phyloP scores from a whole-genome alignment of 1,140 invertebrate species.

The Nilaparvata lugens region DNA sequence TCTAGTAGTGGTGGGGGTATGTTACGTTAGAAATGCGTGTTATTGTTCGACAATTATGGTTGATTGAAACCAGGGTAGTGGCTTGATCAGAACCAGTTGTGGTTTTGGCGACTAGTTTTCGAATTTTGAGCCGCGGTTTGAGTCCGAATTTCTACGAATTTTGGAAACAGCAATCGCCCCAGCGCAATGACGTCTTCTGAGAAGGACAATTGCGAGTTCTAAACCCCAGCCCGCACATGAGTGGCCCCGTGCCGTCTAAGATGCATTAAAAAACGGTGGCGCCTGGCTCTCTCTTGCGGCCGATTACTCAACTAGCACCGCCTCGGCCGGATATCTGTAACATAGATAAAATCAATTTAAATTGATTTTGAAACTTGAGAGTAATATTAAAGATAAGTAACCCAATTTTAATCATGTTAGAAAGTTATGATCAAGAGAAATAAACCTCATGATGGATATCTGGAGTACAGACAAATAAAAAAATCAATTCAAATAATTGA shows the following conservation, averaged over 20 bases:
- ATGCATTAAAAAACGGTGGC: neutral
- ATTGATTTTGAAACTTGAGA: too few relatives aligned
- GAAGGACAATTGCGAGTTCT: constrained; percentile 90
- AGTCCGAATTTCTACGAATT: too few relatives aligned
- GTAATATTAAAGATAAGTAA: too few relatives aligned
- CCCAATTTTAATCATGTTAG: too few relatives aligned
- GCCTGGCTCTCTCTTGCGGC: neutral
- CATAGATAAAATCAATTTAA: too few relatives aligned
- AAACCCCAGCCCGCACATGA: constrained; percentile 89
- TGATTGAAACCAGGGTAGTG: constrained; percentile 21
- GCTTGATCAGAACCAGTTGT: neutral
- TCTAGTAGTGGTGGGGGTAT: constrained; percentile 1
- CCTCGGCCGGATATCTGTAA: too few relatives aligned
- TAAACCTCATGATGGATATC: too few relatives aligned
- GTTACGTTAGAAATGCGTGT: neutral
- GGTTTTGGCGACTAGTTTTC: constrained; percentile 17
- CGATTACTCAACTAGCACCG: neutral
- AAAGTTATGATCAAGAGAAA: too few relatives aligned
- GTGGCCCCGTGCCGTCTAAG: constrained; percentile 26
- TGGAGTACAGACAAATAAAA: too few relatives aligned
- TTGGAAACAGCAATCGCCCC: constrained; percentile 75
- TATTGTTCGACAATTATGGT: neutral
- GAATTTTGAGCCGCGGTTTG: too few relatives aligned
- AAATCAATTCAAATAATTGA: too few relatives aligned
- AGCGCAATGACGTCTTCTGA: constrained; percentile 87